These are phyloP conservation scores for Struthio camelus DNA, from an alignment of 2,113 vertebrate genomes.

Conservation along the genomic window DNA sequence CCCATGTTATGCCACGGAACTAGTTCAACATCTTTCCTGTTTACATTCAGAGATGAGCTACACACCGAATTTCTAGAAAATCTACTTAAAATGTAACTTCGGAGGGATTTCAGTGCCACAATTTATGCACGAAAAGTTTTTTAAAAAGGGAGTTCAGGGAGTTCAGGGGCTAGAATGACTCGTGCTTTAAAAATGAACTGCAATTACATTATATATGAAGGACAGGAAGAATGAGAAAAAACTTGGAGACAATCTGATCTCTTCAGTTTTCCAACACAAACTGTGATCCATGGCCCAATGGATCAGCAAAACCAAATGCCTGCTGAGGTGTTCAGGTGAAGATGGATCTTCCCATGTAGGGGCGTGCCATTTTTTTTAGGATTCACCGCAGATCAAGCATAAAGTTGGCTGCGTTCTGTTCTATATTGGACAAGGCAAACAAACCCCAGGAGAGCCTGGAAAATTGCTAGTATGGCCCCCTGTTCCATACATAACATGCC, in stretches of 20 bases:
- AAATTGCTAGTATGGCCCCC: constrained; percentile 9
- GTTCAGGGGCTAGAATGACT: not conserved
- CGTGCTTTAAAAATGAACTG: constrained; percentile 26
- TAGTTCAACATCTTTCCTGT: not conserved
- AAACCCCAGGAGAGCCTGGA: constrained; percentile 37
- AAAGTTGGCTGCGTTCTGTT: constrained; percentile 19
- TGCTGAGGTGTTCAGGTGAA: not conserved
- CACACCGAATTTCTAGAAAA: not conserved
- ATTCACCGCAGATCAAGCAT: constrained; percentile 31
- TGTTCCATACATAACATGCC: constrained; percentile 21
- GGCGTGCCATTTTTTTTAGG: not conserved
- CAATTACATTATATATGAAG: not conserved
- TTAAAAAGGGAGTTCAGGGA: not conserved
- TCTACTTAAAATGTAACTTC: not conserved
- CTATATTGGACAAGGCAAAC: constrained; percentile 40
- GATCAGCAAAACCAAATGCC: not conserved
- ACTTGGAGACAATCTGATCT: not conserved
- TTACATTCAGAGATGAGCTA: not conserved
- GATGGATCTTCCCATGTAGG: not conserved
- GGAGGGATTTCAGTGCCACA: not conserved
- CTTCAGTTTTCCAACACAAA: not conserved
- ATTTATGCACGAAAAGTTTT: not conserved
- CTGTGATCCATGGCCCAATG: not conserved
- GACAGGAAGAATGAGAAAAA: not conserved
- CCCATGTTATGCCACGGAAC: not conserved